A percentile compares a stretch with the other conserved stretches of the same genome.
Evolutionary conservation across 2,888 invertebrate species (phyloP).

Genomic region (Gnatocerus cornutus): DNA sequence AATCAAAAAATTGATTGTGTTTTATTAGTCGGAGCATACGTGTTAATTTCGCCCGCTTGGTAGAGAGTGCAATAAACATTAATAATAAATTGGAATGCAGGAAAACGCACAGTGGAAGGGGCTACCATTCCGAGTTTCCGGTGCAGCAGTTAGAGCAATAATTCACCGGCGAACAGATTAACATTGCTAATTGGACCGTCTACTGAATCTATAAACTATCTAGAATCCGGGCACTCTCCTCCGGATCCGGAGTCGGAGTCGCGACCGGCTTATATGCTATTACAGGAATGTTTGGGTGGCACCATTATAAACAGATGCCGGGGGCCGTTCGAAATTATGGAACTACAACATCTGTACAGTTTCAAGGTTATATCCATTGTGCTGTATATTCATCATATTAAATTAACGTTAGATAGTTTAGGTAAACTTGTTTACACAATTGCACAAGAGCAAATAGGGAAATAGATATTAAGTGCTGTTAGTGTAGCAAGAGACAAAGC

Average conservation of each 20-base stretch:
- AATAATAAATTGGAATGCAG: slow-evolving; percentile 32
- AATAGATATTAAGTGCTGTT: slow-evolving; percentile 4
- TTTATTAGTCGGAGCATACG: too few species aligned
- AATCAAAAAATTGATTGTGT: too few species aligned
- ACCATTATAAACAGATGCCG: slow-evolving; percentile 45
- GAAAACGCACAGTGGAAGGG: slow-evolving; percentile 17
- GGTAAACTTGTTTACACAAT: slow-evolving; percentile 32
- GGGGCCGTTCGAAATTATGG: slow-evolving; percentile 31
- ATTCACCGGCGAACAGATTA: slow-evolving; percentile 43
- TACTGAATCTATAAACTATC: slow-evolving; percentile 47
- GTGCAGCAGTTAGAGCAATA: slow-evolving; percentile 39
- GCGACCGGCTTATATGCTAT: slow-evolving; percentile 34
- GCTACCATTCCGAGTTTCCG: slow-evolving; percentile 21
- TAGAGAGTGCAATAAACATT: slow-evolving; percentile 23
- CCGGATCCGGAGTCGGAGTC: slow-evolving; percentile 31
- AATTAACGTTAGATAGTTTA: slow-evolving; percentile 28
- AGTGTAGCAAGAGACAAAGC: not conserved
- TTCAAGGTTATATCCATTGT: slow-evolving; percentile 40
- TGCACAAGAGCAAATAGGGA: slow-evolving; percentile 14
- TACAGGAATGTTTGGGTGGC: slow-evolving; percentile 40
- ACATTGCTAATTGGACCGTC: slow-evolving; percentile 47
- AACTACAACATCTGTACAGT: slow-evolving; percentile 33
- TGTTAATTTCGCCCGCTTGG: too few species aligned
- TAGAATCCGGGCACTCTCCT: slow-evolving; percentile 42
- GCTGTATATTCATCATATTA: slow-evolving; percentile 27